phyloP scores from a whole-genome alignment of 2,888 invertebrate genomes.

The Helicoverpa assulta region DNA sequence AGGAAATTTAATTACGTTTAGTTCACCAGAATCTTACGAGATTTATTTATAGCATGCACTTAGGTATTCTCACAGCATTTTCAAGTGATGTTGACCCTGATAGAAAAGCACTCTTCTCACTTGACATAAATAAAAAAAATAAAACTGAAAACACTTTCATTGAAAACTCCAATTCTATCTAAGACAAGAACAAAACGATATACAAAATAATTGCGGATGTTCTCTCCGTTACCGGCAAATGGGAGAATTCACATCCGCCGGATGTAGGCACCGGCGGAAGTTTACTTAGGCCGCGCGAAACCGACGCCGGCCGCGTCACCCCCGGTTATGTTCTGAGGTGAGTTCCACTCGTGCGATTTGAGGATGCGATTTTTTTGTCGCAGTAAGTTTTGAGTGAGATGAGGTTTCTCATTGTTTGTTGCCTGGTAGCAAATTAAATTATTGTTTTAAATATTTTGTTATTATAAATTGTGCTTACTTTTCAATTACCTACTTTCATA shows the following conservation, averaged over 20 bases:
- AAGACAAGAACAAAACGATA: constrained; percentile 70
- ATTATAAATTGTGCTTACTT: too few relatives aligned
- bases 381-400: not conserved
- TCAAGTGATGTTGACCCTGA: too few relatives aligned
- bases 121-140: constrained; percentile 21
- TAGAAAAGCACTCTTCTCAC: too few relatives aligned
- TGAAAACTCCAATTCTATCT: constrained; percentile 58
- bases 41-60: too few relatives aligned
- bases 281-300: constrained; percentile 84
- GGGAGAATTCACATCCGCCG: constrained; percentile 82
- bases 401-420: too few relatives aligned
- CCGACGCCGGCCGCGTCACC: constrained; percentile 76
- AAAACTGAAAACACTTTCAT: constrained; percentile 43
- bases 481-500: too few relatives aligned
- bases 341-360: constrained; percentile 48
- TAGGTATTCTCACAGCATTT: too few relatives aligned
- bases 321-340: constrained; percentile 64
- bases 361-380: constrained; percentile 21
- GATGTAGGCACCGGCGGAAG: constrained; percentile 81
- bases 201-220: constrained; percentile 81
- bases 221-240: constrained; percentile 78
- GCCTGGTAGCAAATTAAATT: too few relatives aligned
- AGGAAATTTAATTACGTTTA: too few relatives aligned
- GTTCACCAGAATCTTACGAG: too few relatives aligned
- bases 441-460: too few relatives aligned